Percentiles rank a stretch among this genome's conserved stretches.
Evolutionary conservation across 2,888 invertebrate species (phyloP).

Genomic region (Lumbricus terrestris): DNA sequence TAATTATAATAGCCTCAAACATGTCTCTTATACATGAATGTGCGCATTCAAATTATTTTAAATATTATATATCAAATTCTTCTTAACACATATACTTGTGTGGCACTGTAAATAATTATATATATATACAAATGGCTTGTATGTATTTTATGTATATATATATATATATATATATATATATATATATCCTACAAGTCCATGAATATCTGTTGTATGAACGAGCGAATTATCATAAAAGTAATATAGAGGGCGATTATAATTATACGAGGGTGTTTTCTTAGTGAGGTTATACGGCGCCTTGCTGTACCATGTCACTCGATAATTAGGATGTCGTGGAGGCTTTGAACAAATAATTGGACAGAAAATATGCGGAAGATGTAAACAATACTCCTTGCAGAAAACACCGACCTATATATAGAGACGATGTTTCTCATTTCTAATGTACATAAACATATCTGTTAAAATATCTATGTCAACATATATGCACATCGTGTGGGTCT

Average conservation of each 20-base stretch:
- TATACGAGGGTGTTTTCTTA: neutral
- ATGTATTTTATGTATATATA: too few species aligned
- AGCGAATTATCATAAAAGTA: neutral
- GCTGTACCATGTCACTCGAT: neutral
- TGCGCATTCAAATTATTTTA: too few species aligned
- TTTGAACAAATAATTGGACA: neutral
- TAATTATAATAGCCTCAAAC: too few species aligned
- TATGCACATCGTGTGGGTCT: neutral
- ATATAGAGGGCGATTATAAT: neutral
- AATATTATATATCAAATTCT: too few species aligned
- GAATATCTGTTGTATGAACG: neutral
- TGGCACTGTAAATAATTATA: too few species aligned
- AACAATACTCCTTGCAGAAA: neutral
- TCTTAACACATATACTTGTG: too few species aligned
- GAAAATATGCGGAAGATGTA: slow-evolving; percentile 3
- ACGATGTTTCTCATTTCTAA: neutral
- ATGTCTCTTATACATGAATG: neutral
- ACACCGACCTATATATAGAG: too few species aligned
- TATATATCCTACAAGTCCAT: too few species aligned
- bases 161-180: too few species aligned
- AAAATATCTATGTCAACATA: neutral
- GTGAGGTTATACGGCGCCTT: neutral
- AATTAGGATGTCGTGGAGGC: neutral
- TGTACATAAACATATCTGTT: neutral
- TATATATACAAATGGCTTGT: too few species aligned